Percentiles rank a stretch among this genome's conserved stretches.
Evolutionary conservation across 1,140 invertebrate genomes (phyloP).

Genomic region (Listronotus bonariensis): DNA sequence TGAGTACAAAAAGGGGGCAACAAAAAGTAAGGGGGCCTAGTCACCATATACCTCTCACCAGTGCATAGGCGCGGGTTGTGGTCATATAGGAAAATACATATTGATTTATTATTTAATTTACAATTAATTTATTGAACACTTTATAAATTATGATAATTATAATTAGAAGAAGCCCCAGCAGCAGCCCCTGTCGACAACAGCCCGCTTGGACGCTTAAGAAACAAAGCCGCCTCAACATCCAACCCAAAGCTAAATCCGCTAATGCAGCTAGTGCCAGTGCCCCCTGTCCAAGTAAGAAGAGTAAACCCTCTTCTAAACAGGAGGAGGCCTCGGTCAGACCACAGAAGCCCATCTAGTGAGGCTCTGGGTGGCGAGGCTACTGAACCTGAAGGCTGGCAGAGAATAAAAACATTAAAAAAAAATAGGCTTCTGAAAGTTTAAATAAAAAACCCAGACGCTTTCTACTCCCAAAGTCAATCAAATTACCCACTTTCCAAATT

Average conservation of each 20-base stretch:
- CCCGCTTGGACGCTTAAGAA: slow-evolving; percentile 41
- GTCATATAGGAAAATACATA: too few relatives aligned
- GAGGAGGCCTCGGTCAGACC: slow-evolving; percentile 44
- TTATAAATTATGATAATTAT: too few relatives aligned
- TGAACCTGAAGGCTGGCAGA: slow-evolving; percentile 18
- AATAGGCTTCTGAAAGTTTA: too few relatives aligned
- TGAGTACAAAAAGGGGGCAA: too few relatives aligned
- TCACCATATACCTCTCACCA: too few relatives aligned
- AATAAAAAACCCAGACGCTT: too few relatives aligned
- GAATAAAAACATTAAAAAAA: neutral
- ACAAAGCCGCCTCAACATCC: slow-evolving; percentile 44
- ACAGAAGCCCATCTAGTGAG: slow-evolving; percentile 47
- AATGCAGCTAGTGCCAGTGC: slow-evolving; percentile 50
- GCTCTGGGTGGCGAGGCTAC: slow-evolving; percentile 33
- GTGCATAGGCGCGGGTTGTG: too few relatives aligned
- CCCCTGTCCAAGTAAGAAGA: slow-evolving; percentile 50
- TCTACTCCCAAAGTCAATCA: too few relatives aligned
- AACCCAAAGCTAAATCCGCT: slow-evolving; percentile 42
- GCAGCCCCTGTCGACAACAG: slow-evolving; percentile 42
- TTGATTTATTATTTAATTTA: too few relatives aligned
- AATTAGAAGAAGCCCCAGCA: slow-evolving; percentile 45
- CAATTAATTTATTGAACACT: too few relatives aligned
- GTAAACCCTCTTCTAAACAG: slow-evolving; percentile 47
- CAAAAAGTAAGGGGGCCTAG: too few relatives aligned
- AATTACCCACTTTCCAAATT: too few relatives aligned